A percentile compares a stretch with the other conserved stretches of the same genome.
These are phyloP conservation scores for Fregata magnificens DNA, from an alignment of 2,113 vertebrate species.

Conservation along the genomic window DNA sequence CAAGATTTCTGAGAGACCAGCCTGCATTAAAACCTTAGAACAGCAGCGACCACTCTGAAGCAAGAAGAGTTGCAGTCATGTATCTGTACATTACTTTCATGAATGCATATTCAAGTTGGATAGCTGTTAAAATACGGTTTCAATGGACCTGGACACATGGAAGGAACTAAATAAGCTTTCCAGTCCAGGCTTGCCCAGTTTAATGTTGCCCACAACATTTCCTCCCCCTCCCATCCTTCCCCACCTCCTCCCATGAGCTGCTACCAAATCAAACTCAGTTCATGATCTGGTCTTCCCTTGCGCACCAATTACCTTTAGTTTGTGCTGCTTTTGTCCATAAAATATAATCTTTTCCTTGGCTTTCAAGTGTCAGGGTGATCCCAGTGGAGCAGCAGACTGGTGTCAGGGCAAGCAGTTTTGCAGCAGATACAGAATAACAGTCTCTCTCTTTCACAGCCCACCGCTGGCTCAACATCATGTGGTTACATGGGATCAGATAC, in stretches of 20 bases:
- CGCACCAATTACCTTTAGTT: slow-evolving; percentile 56
- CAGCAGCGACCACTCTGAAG: neutral
- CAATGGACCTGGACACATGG: neutral
- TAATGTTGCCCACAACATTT: neutral
- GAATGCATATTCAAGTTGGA: neutral
- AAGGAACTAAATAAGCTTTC: neutral
- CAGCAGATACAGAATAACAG: slow-evolving; percentile 91
- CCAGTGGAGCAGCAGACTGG: slow-evolving; percentile 90
- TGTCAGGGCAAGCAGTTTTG: slow-evolving; percentile 89
- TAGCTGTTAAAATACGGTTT: neutral
- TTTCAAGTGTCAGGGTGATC: slow-evolving; percentile 79
- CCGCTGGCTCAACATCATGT: slow-evolving; percentile 96
- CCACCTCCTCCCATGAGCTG: neutral
- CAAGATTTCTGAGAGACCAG: neutral
- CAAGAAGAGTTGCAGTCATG: neutral
- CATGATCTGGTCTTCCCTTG: neutral
- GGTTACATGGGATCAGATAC: slow-evolving; percentile 96
- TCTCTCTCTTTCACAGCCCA: slow-evolving; percentile 89
- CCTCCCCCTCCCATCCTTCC: neutral
- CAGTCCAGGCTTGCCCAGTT: neutral
- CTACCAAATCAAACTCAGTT: neutral
- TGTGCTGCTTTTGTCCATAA: slow-evolving; percentile 83
- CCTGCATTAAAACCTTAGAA: neutral
- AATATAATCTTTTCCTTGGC: slow-evolving; percentile 84
- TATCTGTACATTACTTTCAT: neutral